Percentiles rank a stretch among this genome's conserved stretches.
Conservation (phyloP, 2,797 vertebrate species). For the Heteromormyrus szaboi region DNA sequence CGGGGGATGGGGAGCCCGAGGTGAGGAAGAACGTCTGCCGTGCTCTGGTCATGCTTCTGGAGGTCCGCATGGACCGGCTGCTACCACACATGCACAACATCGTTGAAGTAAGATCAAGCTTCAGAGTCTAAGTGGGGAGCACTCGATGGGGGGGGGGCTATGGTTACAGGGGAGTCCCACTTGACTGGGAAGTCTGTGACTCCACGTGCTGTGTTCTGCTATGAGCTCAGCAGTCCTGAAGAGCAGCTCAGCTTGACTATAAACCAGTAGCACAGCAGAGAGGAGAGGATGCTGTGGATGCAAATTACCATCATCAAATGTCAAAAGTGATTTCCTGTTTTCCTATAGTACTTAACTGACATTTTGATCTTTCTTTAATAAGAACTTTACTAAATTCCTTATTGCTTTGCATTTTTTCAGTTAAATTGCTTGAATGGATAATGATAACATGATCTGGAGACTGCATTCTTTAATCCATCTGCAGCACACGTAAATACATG, state of each 20-base stretch:
- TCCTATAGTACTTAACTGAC: background rate
- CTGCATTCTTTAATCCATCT: background rate
- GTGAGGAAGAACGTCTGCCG: constrained; percentile 80
- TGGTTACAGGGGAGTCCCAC: background rate
- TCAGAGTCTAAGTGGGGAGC: background rate
- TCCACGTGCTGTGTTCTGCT: background rate
- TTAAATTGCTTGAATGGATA: background rate
- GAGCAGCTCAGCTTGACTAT: background rate
- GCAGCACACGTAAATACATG: background rate
- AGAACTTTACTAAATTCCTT: background rate
- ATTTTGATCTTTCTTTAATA: background rate
- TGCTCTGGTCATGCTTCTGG: constrained; percentile 76
- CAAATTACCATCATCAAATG: background rate
- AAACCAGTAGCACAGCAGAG: background rate
- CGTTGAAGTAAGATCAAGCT: constrained; percentile 61
- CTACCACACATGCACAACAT: constrained; percentile 84
- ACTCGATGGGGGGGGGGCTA: background rate
- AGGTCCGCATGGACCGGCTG: constrained; percentile 79
- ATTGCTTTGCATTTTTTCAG: background rate
- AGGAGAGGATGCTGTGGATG: background rate
- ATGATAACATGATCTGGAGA: background rate
- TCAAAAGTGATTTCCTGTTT: background rate
- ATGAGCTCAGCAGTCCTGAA: background rate
- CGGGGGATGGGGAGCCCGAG: constrained; percentile 74
- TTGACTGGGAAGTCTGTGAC: background rate